Percentiles rank a stretch among this genome's conserved stretches.
These are phyloP conservation scores for Phaenicophaeus curvirostris DNA, from an alignment of 2,797 vertebrate genomes.

Conservation along the genomic window DNA sequence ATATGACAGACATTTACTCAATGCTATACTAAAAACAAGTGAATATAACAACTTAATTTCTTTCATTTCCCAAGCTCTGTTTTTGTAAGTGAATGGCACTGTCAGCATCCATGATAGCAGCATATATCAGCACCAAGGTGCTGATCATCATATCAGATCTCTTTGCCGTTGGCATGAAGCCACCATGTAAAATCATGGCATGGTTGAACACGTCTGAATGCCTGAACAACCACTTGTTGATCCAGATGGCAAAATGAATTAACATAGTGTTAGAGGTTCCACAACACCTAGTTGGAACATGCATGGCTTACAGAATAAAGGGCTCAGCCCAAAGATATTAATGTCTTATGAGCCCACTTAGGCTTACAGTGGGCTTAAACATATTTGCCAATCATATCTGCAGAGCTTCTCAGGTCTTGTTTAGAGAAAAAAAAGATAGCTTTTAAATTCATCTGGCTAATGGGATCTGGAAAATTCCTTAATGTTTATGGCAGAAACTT, in stretches of 20 bases:
- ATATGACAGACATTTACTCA: background rate
- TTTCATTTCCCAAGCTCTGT: background rate
- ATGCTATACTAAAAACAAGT: background rate
- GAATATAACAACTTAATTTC: background rate
- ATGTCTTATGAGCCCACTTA: background rate
- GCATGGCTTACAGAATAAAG: background rate
- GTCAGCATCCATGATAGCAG: background rate
- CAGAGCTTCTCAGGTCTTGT: background rate
- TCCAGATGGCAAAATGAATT: slow-evolving; percentile 30
- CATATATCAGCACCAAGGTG: background rate
- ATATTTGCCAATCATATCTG: background rate
- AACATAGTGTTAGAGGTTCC: background rate
- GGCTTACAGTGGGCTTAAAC: background rate
- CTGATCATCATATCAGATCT: background rate
- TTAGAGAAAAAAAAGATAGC: background rate
- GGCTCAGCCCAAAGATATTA: background rate
- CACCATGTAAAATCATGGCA: slow-evolving; percentile 6
- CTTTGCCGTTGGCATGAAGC: background rate
- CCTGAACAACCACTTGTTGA: slow-evolving; percentile 27
- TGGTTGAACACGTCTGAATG: background rate
- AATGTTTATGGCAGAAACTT: background rate
- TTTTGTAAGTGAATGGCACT: background rate
- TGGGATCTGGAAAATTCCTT: background rate
- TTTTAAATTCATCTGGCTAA: background rate
- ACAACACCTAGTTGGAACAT: background rate